Evolutionary conservation across 2,888 invertebrate species (phyloP).

Genomic region (Pedicia rivosa): DNA sequence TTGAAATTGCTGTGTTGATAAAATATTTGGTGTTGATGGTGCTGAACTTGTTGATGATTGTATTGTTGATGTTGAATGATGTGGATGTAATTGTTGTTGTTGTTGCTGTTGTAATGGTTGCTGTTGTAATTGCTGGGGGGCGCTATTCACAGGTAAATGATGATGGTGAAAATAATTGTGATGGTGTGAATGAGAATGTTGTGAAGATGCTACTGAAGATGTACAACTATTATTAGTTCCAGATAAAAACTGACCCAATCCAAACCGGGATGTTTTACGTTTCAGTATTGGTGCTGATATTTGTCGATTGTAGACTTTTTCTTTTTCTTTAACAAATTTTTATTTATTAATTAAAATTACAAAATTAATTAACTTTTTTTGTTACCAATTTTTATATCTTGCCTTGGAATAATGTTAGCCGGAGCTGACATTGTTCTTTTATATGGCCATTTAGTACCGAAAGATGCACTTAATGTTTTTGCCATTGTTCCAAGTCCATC

Average conservation of each 20-base stretch:
- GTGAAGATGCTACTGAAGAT: slow-evolving; percentile 18
- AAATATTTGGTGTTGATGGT: slow-evolving; percentile 10
- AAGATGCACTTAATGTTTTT: slow-evolving; percentile 71
- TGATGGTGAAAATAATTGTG: slow-evolving; percentile 6
- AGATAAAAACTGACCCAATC: slow-evolving; percentile 68
- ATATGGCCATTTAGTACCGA: slow-evolving; percentile 89
- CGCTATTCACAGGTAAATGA: slow-evolving; percentile 8
- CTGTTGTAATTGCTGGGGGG: slow-evolving; percentile 12
- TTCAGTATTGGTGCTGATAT: slow-evolving; percentile 91
- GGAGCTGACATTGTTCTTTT: slow-evolving; percentile 90
- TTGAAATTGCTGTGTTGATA: slow-evolving; percentile 12
- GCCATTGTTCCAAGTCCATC: slow-evolving; percentile 43
- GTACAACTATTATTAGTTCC: slow-evolving; percentile 26
- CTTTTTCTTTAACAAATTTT: slow-evolving; percentile 41
- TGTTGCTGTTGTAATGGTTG: slow-evolving; percentile 10
- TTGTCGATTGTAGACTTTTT: slow-evolving; percentile 78
- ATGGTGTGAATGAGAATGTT: slow-evolving; percentile 12
- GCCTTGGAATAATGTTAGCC: slow-evolving; percentile 60
- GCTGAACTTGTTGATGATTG: slow-evolving; percentile 7
- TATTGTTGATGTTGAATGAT: slow-evolving; percentile 2
- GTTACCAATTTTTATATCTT: slow-evolving; percentile 51
- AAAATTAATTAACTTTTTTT: slow-evolving; percentile 9
- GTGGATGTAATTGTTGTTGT: slow-evolving; percentile 9
- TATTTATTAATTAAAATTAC: not conserved
- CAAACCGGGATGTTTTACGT: slow-evolving; percentile 82